Evolutionary conservation across 1,140 invertebrate genomes (phyloP), one percentile per base, ranked within the genome.

Genomic region (Diabrotica virgifera): DNA sequence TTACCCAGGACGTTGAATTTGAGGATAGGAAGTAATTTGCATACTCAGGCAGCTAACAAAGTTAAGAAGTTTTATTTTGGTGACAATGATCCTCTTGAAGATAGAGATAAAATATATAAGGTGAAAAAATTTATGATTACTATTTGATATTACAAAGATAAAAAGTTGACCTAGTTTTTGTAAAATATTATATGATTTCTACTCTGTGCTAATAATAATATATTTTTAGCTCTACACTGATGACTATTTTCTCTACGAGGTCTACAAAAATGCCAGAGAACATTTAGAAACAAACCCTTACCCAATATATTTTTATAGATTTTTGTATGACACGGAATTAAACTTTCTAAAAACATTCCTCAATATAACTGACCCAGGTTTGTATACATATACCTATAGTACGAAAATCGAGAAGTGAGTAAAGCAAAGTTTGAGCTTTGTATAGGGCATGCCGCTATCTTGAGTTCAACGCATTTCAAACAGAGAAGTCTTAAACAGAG

Each of bases 31-130:
- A 77, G 79, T 35, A 52, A 79, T 5, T 70, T 77, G 12, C 83
- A 82, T 37, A 71, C 72, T 52, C 56, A 80, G 65, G 78, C 82
- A 35, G 67, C 80, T 0, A 53, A 82, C 38, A 79, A 82, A 72
- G 77, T 85, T 7, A 83, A 82, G 73, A 66, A 81, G 11, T 81
- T 79, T 66, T 85, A 84, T 69, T 85, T 84, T 63, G 78, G 80
- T 5, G 78, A 81, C 54, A 11, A 81, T 51, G 36, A 70, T 59
- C 38, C 53, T 67, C 79, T 14, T 79, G 80, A 79, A 24, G 70
- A 72, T 61, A 67, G 68, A 9, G 70, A 75, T 63, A 59, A 70
- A 14, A 62, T 68, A 12, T 74, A 71, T 65, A 59, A 57, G 64
- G 76, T 78, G 70, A 54, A 53, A 24, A 24, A 24, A 24, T 1